Evolutionary conservation across 2,888 invertebrate species (phyloP).

Genomic region (Malthinus seriepunctatus): DNA sequence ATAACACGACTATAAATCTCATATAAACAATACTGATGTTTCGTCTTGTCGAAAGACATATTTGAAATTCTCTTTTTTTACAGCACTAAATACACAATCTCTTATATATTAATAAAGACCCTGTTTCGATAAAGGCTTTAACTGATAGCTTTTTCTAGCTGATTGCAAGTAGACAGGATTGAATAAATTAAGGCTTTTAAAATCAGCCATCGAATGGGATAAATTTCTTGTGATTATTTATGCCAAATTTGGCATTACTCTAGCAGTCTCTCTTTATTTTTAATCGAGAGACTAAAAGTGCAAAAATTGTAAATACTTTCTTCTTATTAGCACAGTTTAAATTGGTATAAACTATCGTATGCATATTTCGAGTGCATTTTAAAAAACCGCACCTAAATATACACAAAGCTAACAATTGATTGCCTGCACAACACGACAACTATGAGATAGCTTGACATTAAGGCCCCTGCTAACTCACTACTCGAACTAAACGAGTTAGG

Average conservation of each 20-base stretch:
- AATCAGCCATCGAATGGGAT: constrained; percentile 18
- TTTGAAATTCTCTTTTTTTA: constrained; percentile 41
- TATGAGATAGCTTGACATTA: constrained; percentile 54
- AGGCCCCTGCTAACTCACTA: constrained; percentile 54
- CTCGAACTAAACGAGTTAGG: constrained; percentile 34
- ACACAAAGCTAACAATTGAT: constrained; percentile 52
- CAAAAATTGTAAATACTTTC: constrained; percentile 42
- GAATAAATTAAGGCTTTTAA: constrained; percentile 25
- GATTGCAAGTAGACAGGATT: constrained; percentile 42
- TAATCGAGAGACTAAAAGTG: constrained; percentile 27
- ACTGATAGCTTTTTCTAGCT: constrained; percentile 52
- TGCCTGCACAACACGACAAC: constrained; percentile 56
- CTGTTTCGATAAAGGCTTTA: constrained; percentile 56
- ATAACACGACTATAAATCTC: constrained; percentile 34
- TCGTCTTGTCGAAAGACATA: constrained; percentile 43
- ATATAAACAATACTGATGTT: constrained; percentile 49
- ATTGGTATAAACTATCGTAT: constrained; percentile 27
- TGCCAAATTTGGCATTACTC: constrained; percentile 32
- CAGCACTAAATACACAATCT: constrained; percentile 48
- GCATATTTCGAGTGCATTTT: constrained; percentile 26
- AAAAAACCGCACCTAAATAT: constrained; percentile 24
- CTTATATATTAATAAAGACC: constrained; percentile 54
- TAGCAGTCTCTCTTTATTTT: constrained; percentile 15
- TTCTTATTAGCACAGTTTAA: constrained; percentile 35
- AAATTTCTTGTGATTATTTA: constrained; percentile 21